A percentile compares a stretch with the other conserved stretches of the same genome.
These are phyloP conservation scores for Holcopasites calliopsidis DNA, from an alignment of 1,140 invertebrate species.

Conservation along the genomic window DNA sequence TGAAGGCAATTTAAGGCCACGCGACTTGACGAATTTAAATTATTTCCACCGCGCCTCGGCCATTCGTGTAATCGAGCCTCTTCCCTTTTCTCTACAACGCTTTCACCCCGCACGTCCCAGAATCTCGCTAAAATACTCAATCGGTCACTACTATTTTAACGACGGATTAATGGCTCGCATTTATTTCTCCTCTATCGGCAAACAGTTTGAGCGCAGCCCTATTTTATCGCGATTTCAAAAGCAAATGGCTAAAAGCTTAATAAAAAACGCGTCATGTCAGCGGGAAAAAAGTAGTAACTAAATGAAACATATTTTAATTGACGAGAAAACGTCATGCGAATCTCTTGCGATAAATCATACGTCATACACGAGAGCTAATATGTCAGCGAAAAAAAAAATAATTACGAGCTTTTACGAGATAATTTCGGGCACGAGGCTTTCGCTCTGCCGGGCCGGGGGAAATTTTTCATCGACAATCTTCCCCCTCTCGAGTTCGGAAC, in stretches of 20 bases:
- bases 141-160: too few relatives aligned
- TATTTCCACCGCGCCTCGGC: background rate
- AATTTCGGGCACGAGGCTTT: background rate
- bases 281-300: background rate
- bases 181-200: too few relatives aligned
- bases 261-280: background rate
- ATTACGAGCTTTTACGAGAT: background rate
- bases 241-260: too few relatives aligned
- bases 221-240: too few relatives aligned
- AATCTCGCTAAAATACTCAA: too few relatives aligned
- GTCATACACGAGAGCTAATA: background rate
- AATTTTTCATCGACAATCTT: background rate
- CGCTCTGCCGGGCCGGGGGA: background rate
- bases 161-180: too few relatives aligned
- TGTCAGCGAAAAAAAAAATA: background rate
- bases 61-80: background rate
- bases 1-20: constrained; percentile 7
- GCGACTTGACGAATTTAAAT: background rate
- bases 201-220: too few relatives aligned
- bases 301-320: background rate
- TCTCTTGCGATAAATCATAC: background rate
- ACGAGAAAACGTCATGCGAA: background rate
- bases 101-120: too few relatives aligned
- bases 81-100: too few relatives aligned
- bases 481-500: background rate